Percentiles rank a stretch among this genome's conserved stretches.
phyloP scores from a whole-genome alignment of 2,113 vertebrate species.

The Saccopteryx bilineata region DNA sequence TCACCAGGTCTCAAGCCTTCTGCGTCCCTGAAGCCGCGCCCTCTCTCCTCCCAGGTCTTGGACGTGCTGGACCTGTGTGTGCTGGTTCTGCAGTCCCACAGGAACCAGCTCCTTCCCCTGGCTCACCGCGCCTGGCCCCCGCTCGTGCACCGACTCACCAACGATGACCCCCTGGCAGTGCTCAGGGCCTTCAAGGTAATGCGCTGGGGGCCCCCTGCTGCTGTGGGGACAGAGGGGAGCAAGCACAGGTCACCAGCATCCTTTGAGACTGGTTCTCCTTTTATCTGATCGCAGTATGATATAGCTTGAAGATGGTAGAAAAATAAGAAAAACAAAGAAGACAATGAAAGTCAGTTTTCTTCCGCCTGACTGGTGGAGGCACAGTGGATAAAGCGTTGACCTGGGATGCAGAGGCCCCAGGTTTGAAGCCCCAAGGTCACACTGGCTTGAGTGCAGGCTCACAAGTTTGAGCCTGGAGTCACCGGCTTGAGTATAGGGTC shows the following conservation, averaged over 20 bases:
- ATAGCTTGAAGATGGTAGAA: conserved; percentile 44
- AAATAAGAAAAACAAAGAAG: conserved; percentile 42
- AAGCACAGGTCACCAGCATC: not conserved
- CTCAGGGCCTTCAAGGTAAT: conserved; percentile 95
- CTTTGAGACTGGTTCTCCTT: not conserved
- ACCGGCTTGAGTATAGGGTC: no score
- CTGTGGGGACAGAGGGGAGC: not conserved
- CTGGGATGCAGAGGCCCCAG: no score
- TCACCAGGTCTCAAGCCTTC: not conserved
- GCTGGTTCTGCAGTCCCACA: conserved; percentile 88
- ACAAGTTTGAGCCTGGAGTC: no score
- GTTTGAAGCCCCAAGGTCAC: no score
- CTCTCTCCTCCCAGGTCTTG: conserved; percentile 88
- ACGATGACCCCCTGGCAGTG: conserved; percentile 92
- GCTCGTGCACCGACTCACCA: conserved; percentile 92
- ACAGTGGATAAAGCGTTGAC: no score
- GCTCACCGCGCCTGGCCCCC: conserved; percentile 95
- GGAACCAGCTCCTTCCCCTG: conserved; percentile 94
- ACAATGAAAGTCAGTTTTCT: not conserved
- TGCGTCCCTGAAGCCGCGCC: not conserved
- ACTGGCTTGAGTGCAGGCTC: no score
- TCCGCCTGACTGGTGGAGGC: not conserved
- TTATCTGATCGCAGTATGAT: not conserved
- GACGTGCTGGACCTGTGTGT: conserved; percentile 94
- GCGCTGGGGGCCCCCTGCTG: accelerated